Conservation (phyloP, 1,140 invertebrate genomes). For the Brachionus rotundiformis region DNA sequence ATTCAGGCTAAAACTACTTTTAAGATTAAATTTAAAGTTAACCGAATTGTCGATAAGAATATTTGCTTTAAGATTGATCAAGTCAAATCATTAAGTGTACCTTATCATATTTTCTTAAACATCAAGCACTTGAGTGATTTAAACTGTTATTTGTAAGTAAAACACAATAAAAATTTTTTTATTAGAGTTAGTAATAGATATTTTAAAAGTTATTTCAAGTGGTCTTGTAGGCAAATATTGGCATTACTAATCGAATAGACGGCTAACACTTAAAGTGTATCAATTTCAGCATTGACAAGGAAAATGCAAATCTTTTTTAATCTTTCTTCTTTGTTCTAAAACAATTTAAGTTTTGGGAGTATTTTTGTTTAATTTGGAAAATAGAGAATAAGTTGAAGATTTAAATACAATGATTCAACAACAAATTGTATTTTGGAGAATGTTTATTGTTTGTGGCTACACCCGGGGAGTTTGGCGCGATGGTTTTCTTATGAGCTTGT, state of each 20-base stretch:
- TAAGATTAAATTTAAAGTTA: constrained; percentile 42
- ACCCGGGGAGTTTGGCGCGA: neutral
- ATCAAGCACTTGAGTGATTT: constrained; percentile 45
- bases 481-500: neutral
- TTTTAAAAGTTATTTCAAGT: constrained; percentile 49
- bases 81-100: constrained; percentile 7
- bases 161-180: constrained; percentile 14
- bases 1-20: constrained; percentile 41
- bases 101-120: constrained; percentile 45
- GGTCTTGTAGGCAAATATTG: constrained; percentile 45
- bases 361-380: neutral
- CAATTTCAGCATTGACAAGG: constrained; percentile 19
- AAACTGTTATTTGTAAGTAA: constrained; percentile 41
- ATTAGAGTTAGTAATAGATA: constrained; percentile 48
- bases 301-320: neutral
- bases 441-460: neutral
- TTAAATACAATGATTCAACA: neutral
- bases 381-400: neutral
- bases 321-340: neutral
- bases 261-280: neutral
- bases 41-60: constrained; percentile 45
- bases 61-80: constrained; percentile 42
- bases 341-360: neutral
- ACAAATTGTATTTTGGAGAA: neutral
- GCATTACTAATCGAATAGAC: constrained; percentile 38